A percentile compares a stretch with the other conserved stretches of the same genome.
Conservation (phyloP, 2,797 vertebrate species). For the Ctenochaetus hawaiiensis region DNA sequence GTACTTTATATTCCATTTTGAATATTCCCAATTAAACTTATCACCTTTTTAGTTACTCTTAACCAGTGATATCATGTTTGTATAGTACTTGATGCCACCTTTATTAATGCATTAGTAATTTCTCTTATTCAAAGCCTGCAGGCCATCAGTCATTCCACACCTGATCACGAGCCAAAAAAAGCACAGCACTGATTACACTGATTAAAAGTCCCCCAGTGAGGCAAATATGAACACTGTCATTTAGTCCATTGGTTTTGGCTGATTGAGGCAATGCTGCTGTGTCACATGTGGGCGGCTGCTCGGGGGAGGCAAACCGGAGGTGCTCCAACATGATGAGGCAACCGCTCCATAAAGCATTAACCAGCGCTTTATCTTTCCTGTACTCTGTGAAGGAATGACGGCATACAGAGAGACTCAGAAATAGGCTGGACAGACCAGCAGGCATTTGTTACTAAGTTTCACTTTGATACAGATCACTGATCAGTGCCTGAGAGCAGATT, state of each 20-base stretch:
- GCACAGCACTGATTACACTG: accelerated
- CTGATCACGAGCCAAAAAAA: background rate
- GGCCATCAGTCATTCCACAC: background rate
- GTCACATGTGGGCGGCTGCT: background rate
- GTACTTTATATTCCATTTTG: background rate
- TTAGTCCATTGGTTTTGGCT: background rate
- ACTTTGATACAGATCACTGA: conserved; percentile 6
- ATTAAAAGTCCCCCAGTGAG: background rate
- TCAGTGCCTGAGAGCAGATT: background rate
- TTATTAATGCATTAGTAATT: background rate
- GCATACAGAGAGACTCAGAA: too few species aligned
- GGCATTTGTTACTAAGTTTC: background rate
- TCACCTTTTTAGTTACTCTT: background rate
- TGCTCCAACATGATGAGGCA: conserved; percentile 29
- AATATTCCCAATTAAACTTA: background rate
- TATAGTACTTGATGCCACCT: background rate
- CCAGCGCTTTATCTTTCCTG: conserved; percentile 32
- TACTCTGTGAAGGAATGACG: conserved; percentile 10
- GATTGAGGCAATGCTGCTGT: background rate
- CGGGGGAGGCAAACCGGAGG: background rate
- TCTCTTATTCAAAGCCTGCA: background rate
- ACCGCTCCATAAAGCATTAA: too few species aligned
- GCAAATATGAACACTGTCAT: background rate
- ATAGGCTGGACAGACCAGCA: too few species aligned
- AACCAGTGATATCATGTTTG: background rate